Base-by-base conservation (phyloP, 2,113 vertebrate genomes). In the Zootoca vivipara region DNA sequence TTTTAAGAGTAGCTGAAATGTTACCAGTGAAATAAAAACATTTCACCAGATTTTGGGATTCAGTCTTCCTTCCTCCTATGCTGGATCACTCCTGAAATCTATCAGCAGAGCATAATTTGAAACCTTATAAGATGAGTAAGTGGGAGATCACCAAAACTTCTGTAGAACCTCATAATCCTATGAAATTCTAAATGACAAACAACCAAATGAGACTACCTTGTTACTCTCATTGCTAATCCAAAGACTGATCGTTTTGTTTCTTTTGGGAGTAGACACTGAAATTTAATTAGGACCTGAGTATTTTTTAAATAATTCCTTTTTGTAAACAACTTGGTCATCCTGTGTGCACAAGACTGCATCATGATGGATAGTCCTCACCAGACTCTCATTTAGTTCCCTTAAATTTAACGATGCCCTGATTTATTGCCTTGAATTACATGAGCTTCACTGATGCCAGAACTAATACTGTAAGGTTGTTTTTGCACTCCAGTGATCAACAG, bases 381-480 rank as follows among this genome's bases (percentile, higher is more conserved):
- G 40, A 64, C n/a, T 89, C 77, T 85, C 56, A 56, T 86, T 89
- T 74, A 52, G 67, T 80, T 81, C n/a, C 22, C 78, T 80, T 73
- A 85, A 46, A 85, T 81, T 52, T 75, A 85, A 85, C 64, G 67
- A 74, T 56, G 30, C 30, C 52, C 83, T 89, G 83, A 89, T 85
- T 85, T 85, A 89, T 82, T 81, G 46, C 78, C 75, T 74, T 8
- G 1, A 22, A 13, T 79, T 67, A 75, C 62, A 69, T 92, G 69
- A 82, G 5, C 91, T 90, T 73, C 42, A 1, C 22, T 46, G 72
- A 86, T 80, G 62, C 33, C 85, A 92, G 91, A 56, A 4, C 77
- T 62, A 91, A 85, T 15, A 81, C 10, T 89, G 87, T n/a, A 87
- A 20, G 46, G 1, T 64, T 91, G 64, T 82, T 89, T 82, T 87